These are phyloP conservation scores for Melikaiella ostensackeni DNA, from an alignment of 2,888 invertebrate genomes.

Conservation along the genomic window DNA sequence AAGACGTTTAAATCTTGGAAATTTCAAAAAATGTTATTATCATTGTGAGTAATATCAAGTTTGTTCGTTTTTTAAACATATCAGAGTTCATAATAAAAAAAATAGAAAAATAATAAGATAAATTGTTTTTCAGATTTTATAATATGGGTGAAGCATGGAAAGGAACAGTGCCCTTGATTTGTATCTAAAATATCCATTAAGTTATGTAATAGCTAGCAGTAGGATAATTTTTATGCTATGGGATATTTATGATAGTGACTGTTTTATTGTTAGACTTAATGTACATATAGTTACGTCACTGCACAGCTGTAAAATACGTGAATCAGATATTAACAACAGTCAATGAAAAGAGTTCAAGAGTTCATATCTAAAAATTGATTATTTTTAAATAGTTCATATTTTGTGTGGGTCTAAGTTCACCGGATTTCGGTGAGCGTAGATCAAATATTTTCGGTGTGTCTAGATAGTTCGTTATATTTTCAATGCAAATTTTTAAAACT, in stretches of 20 bases:
- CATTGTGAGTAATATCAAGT: no score
- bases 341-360: not conserved
- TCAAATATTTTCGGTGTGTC: no score
- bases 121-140: not conserved
- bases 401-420: no score
- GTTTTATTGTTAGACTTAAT: not conserved
- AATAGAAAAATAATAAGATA: not conserved
- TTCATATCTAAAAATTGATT: not conserved
- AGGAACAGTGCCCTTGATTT: no score
- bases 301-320: not conserved
- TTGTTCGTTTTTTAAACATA: not conserved
- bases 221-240: not conserved
- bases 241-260: not conserved
- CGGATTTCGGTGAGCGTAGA: no score
- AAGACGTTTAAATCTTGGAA: not conserved
- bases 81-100: not conserved
- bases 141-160: not conserved
- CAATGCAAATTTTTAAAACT: no score
- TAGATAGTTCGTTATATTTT: no score
- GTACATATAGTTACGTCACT: not conserved
- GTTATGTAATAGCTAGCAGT: not conserved
- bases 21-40: no score
- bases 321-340: not conserved
- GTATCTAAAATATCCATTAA: not conserved
- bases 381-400: not conserved